Evolutionary conservation across 1,140 invertebrate genomes (phyloP), one percentile per base, ranked within the genome.

Genomic region (Bombus superbus): DNA sequence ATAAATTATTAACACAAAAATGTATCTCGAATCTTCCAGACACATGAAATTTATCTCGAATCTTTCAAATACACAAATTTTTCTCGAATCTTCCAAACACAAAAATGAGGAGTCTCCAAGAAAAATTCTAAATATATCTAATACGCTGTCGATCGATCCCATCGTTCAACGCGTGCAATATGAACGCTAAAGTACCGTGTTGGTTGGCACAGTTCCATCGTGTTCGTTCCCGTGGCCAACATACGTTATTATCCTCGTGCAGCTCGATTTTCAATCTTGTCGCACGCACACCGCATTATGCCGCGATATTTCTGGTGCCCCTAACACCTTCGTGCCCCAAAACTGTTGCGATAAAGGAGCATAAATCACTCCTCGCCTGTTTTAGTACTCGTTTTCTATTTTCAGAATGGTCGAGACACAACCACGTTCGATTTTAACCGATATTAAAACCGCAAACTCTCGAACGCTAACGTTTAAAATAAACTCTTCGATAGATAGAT

Each of bases 131-230:
- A 73, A 81, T 81, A 81, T 81, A 81, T 35, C 13, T 28, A 11
- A 6, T 3, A 1, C 11, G 47, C 18, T 44, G 69, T 81, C 80
- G 53, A 73, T 87, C 64, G 69, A 35, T 73, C 73, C 40, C 35
- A 80, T 85, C 68, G n/a, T 74, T n/a, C 44, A 35, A 35, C 59
- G 38, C 75, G 53, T 62, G 81, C 81, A 83, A 88, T 86, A 74
- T 35, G 79, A 47, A 53, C 74, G 66, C 73, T 78, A 86, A 88
- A 69, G 32, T 32, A 28, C 35, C 81, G 72, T 79, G 74, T 85
- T 83, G n/a, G 72, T 89, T 90, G 89, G 88, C 89, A 79, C 35
- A 38, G 73, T 18, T 89, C 88, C 89, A 90, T 82, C 78, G 69
- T 81, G 35, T 87, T 82, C n/a, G 82, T 83, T 81, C 71, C 66